Evolutionary conservation across 2,797 vertebrate species (phyloP).

Genomic region (Picus viridis): DNA sequence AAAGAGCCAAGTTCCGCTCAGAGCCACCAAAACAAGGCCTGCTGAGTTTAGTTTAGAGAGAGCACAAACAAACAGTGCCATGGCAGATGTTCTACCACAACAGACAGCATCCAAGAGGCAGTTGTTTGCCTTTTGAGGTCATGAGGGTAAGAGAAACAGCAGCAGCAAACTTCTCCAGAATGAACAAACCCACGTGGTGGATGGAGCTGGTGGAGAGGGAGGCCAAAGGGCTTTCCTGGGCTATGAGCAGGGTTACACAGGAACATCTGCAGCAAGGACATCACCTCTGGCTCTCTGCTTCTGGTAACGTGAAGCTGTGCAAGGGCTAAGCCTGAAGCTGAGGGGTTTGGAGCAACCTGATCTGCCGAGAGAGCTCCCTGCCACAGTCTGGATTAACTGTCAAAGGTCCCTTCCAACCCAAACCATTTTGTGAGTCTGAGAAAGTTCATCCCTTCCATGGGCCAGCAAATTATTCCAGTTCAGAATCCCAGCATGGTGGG

Average conservation of each 20-base stretch:
- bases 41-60: not conserved
- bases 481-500: not conserved
- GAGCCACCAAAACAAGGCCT: not conserved
- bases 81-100: not conserved
- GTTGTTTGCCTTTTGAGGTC: not conserved
- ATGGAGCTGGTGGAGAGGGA: not conserved
- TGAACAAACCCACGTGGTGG: not conserved
- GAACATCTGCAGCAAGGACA: not conserved
- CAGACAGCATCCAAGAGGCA: not conserved
- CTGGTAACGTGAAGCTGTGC: accelerated
- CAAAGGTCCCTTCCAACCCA: not conserved
- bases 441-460: not conserved
- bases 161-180: not conserved
- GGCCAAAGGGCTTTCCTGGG: not conserved
- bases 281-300: not conserved
- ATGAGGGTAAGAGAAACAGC: not conserved
- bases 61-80: not conserved
- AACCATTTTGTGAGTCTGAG: not conserved
- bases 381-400: not conserved
- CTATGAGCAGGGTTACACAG: accelerated
- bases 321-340: not conserved
- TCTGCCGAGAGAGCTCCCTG: not conserved
- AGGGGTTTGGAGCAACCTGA: not conserved
- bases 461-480: not conserved
- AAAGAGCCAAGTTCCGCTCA: not conserved